A percentile compares a stretch with the other conserved stretches of the same genome.
These are phyloP conservation scores for Manis javanica DNA, from an alignment of 2,797 vertebrate genomes.

Conservation along the genomic window DNA sequence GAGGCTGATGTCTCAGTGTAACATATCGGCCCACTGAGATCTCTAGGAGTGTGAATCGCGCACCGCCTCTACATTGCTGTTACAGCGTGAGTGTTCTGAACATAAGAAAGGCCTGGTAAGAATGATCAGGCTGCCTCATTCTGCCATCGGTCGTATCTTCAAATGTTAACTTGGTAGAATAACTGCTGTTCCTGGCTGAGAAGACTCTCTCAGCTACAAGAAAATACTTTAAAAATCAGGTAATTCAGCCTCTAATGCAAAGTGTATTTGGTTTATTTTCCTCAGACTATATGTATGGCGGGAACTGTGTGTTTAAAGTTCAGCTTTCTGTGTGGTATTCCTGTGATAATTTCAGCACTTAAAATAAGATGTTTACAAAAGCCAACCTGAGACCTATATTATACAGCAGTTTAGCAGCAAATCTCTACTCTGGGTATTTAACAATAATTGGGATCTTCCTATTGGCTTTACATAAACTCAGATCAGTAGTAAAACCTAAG, in stretches of 20 bases:
- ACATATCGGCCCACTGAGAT: conserved; percentile 68
- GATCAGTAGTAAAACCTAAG: conserved; percentile 82
- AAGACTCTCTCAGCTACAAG: neutral
- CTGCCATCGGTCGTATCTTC: conserved; percentile 14
- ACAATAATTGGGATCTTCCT: conserved; percentile 83
- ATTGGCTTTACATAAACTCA: conserved; percentile 76
- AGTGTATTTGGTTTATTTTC: conserved; percentile 58
- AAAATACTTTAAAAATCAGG: conserved; percentile 51
- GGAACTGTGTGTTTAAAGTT: conserved; percentile 76
- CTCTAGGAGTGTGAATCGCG: conserved; percentile 67
- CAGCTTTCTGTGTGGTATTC: conserved; percentile 62
- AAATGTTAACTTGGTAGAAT: conserved; percentile 52
- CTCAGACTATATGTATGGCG: conserved; percentile 18
- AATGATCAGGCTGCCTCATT: conserved; percentile 62
- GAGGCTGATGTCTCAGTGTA: conserved; percentile 65
- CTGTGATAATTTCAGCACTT: conserved; percentile 75
- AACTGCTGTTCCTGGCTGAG: conserved; percentile 21
- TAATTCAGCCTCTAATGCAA: conserved; percentile 45
- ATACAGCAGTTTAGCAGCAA: conserved; percentile 76
- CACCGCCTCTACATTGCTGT: conserved; percentile 55
- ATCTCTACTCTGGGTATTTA: conserved; percentile 81
- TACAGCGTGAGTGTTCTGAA: conserved; percentile 50
- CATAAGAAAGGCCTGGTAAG: conserved; percentile 45
- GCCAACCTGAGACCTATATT: conserved; percentile 70
- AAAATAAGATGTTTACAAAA: conserved; percentile 77